Percentiles rank a stretch among this genome's conserved stretches.
Conservation (phyloP, 2,888 invertebrate species). For the Noctua pronuba region DNA sequence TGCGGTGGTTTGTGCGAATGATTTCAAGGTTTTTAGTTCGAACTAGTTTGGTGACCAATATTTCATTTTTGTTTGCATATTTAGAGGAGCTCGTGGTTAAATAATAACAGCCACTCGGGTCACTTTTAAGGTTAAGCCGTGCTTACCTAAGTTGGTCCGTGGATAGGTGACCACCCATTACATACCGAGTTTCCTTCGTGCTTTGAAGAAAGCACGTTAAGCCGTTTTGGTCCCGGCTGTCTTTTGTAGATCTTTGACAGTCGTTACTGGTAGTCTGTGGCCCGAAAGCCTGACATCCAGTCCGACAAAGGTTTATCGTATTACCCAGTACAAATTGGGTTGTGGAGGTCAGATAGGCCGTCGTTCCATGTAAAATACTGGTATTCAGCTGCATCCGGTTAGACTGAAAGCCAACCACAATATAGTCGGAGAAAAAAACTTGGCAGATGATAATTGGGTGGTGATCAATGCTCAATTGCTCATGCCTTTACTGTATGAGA, state of each 20-base stretch:
- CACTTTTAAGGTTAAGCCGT: not conserved
- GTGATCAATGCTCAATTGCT: not conserved
- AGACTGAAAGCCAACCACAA: no score
- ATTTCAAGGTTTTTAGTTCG: slow-evolving; percentile 12
- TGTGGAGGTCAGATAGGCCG: no score
- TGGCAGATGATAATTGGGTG: not conserved
- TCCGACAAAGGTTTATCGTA: not conserved
- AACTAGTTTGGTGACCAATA: not conserved
- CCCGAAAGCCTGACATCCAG: not conserved
- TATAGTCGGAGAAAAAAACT: no score
- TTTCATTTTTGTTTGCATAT: not conserved
- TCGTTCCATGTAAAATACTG: no score
- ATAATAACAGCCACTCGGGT: not conserved
- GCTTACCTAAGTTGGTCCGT: not conserved
- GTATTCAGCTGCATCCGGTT: no score
- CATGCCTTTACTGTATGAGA: not conserved
- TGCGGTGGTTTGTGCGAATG: slow-evolving; percentile 33
- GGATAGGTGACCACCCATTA: not conserved
- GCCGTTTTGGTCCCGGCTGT: not conserved
- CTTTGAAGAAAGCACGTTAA: not conserved
- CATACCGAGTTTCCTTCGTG: not conserved
- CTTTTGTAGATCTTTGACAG: not conserved
- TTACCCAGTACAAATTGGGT: not conserved
- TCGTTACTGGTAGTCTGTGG: not conserved
- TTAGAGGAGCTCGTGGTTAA: not conserved